Conservation (phyloP, 2,888 invertebrate species). For the Drosophila cyrtoloma region DNA sequence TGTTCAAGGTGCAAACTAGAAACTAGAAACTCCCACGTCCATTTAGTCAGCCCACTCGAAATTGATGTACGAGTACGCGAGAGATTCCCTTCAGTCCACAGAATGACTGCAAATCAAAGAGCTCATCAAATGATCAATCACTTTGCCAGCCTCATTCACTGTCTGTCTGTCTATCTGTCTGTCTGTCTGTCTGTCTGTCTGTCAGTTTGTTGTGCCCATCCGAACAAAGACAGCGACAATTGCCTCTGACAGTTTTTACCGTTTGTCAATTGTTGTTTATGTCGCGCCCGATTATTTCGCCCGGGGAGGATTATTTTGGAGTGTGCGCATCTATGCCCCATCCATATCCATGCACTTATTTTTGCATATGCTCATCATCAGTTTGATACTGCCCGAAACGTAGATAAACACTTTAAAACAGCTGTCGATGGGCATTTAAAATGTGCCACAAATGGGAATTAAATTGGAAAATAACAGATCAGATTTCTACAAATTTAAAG, state of each 20-base stretch:
- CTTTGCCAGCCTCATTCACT: constrained; percentile 17
- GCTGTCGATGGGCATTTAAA: constrained; percentile 49
- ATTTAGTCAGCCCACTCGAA: constrained; percentile 65
- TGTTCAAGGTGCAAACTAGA: constrained; percentile 71
- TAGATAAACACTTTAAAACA: constrained; percentile 17
- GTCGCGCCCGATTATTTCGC: constrained; percentile 48
- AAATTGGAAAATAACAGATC: not conserved
- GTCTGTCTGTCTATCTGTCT: constrained; percentile 51
- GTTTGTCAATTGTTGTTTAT: constrained; percentile 71
- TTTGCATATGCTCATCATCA: constrained; percentile 73
- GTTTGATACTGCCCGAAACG: constrained; percentile 21
- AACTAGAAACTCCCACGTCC: constrained; percentile 78
- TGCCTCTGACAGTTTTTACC: constrained; percentile 78
- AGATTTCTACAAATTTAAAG: not conserved
- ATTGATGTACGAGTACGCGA: constrained; percentile 47
- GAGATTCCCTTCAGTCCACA: not conserved
- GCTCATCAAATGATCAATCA: constrained; percentile 70
- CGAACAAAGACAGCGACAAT: constrained; percentile 70
- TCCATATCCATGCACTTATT: constrained; percentile 18
- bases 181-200: constrained; percentile 49
- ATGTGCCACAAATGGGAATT: not conserved
- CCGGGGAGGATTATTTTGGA: constrained; percentile 35
- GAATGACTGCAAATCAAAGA: constrained; percentile 33
- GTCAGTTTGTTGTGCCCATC: constrained; percentile 63
- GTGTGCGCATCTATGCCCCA: constrained; percentile 17